phyloP scores from a whole-genome alignment of 2,888 invertebrate genomes.

The Pyrgus malvae region DNA sequence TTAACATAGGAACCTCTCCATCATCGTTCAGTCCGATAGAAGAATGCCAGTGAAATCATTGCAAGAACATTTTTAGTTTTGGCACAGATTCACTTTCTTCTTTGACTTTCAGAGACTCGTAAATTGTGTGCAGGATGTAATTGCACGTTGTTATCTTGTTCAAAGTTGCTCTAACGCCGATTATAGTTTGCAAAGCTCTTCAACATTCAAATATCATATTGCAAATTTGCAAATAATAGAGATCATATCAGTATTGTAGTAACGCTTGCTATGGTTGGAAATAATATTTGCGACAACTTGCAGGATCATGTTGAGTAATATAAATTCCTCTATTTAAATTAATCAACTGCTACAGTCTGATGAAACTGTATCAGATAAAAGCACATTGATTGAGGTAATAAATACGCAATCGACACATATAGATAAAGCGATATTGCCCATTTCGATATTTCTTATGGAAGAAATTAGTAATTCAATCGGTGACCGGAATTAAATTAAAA shows the following conservation, averaged over 20 bases:
- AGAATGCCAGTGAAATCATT: not conserved
- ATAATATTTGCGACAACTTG: not conserved
- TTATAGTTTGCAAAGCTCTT: too few relatives aligned
- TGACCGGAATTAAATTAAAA: not conserved
- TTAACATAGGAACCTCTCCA: conserved; percentile 3
- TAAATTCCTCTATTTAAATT: not conserved
- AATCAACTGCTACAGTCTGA: not conserved
- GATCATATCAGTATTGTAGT: too few relatives aligned
- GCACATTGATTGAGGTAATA: conserved; percentile 1
- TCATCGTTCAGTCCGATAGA: conserved; percentile 3
- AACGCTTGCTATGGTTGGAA: too few relatives aligned
- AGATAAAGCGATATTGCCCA: conserved; percentile 17
- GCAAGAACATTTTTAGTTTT: not conserved
- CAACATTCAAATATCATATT: too few relatives aligned
- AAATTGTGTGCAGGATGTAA: too few relatives aligned
- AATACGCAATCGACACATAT: conserved; percentile 14
- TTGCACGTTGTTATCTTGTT: too few relatives aligned
- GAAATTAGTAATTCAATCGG: not conserved
- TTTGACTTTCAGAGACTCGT: too few relatives aligned
- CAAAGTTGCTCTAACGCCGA: too few relatives aligned
- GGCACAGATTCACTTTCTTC: not conserved
- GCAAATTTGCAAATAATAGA: too few relatives aligned
- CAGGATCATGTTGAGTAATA: not conserved
- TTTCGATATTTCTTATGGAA: conserved; percentile 4
- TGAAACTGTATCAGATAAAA: conserved; percentile 12